A percentile compares a stretch with the other conserved stretches of the same genome.
phyloP scores from a whole-genome alignment of 1,140 invertebrate genomes.

The Watersipora subatra region DNA sequence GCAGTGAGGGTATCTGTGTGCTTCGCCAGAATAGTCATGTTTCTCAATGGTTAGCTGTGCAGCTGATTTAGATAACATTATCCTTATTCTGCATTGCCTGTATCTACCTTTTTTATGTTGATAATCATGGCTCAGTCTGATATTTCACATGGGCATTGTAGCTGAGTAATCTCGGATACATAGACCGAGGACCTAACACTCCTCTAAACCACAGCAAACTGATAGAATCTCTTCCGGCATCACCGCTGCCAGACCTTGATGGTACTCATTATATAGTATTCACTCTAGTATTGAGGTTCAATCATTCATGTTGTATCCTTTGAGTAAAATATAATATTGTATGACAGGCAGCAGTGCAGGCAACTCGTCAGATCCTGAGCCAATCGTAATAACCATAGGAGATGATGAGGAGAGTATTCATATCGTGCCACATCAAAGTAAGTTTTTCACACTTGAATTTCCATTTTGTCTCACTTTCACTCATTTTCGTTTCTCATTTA shows the following conservation, averaged over 20 bases:
- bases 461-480: too few species aligned
- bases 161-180: not conserved
- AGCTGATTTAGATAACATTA: not conserved
- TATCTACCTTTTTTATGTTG: too few species aligned
- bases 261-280: constrained; percentile 5
- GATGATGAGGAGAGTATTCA: too few species aligned
- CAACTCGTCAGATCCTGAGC: not conserved
- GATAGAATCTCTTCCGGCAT: not conserved
- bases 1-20: not conserved
- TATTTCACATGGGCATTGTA: not conserved
- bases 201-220: not conserved
- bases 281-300: constrained; percentile 7
- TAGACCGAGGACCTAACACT: not conserved
- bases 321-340: not conserved
- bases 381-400: too few species aligned
- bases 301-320: not conserved
- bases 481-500: too few species aligned
- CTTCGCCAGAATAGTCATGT: not conserved
- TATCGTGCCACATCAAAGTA: not conserved
- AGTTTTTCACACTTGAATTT: too few species aligned
- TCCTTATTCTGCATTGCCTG: not conserved
- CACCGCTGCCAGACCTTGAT: not conserved
- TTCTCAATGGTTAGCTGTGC: not conserved
- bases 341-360: not conserved
- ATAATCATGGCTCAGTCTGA: too few species aligned